Evolutionary conservation across 2,888 invertebrate genomes (phyloP), one percentile per base, ranked within the genome.

Genomic region (Dascillus cervinus): DNA sequence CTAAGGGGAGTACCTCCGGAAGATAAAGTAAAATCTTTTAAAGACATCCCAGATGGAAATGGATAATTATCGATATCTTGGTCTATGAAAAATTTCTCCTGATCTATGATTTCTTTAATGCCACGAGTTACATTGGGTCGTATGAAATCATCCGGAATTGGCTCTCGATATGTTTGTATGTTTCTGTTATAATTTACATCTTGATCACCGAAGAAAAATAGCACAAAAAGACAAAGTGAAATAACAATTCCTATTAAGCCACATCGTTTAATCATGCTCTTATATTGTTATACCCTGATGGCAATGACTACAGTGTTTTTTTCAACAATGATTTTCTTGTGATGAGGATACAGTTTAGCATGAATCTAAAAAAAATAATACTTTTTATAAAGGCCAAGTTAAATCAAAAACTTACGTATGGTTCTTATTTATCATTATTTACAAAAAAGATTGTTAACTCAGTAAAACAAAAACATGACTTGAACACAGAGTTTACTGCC

Each of bases 1-100:
- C 82, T 71, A 34, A 86, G 57, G 3, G 89, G 89, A 34, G 67
- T 70, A 8, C 88, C 88, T 22, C 75, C 76, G 21, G 73, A 69
- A 47, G 80, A 81, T 47, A 79, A 67, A 1, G 82, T 72, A 51
- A 84, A 71, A 51, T 86, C 79, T 32, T 76, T 69, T 38, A 86
- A 59, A 39, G 73, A 74, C 40, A 69, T 67, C 34, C 74, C 74
- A 31, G 66, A 62, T 2, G 75, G 75, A 62, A 76, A 79, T 29
- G 67, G 65, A 53, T 78, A 80, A 46, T 70, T 71, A 22, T 65
- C 62, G 69, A 79, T 72, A 54, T 79, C 77, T 34, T 61, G 61
- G 14, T 65, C 65, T 24, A 80, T 69, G 31, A 67, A 57, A 24
- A 55, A 59, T 37, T 74, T 66, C 53, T 79, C 75, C 34, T 68